Conservation (phyloP, 1,140 invertebrate genomes). For the Venustaconcha ellipsiformis region DNA sequence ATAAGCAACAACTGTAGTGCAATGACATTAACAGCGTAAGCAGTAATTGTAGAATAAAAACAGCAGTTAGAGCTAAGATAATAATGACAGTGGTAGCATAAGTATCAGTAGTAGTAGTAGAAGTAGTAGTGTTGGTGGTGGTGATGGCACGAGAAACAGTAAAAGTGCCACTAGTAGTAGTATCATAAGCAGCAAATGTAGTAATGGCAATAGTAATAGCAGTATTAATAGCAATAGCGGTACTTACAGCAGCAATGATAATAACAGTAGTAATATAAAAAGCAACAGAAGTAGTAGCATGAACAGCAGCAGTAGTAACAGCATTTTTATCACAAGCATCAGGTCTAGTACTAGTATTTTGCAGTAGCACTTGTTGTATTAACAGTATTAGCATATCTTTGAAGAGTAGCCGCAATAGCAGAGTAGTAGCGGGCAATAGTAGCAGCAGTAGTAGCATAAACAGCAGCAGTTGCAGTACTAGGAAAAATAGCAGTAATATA, state of each 20-base stretch:
- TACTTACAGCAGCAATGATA: conserved; percentile 23
- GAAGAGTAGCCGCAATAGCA: background rate
- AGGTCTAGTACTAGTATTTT: background rate
- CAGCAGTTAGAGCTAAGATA: conserved; percentile 4
- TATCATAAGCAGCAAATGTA: background rate
- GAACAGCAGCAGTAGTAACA: conserved; percentile 19
- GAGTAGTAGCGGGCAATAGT: background rate
- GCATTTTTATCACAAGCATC: background rate
- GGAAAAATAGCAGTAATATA: background rate
- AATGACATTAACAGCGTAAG: background rate
- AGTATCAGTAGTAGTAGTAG: conserved; percentile 16
- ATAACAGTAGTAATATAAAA: conserved; percentile 10
- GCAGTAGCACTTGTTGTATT: background rate
- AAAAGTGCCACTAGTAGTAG: conserved; percentile 13
- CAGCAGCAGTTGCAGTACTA: background rate
- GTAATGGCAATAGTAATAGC: conserved; percentile 23
- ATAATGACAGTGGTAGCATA: conserved; percentile 8
- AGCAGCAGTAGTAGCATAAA: background rate
- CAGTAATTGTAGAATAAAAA: background rate
- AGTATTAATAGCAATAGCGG: conserved; percentile 28
- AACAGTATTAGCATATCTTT: background rate
- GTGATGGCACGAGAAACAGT: conserved; percentile 12
- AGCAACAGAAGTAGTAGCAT: conserved; percentile 19
- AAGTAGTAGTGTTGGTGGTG: conserved; percentile 2
- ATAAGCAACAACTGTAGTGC: conserved; percentile 5